Evolutionary conservation across 1,140 invertebrate species (phyloP), one percentile per base, ranked within the genome.

Genomic region (Carcinoscorpius rotundicauda): DNA sequence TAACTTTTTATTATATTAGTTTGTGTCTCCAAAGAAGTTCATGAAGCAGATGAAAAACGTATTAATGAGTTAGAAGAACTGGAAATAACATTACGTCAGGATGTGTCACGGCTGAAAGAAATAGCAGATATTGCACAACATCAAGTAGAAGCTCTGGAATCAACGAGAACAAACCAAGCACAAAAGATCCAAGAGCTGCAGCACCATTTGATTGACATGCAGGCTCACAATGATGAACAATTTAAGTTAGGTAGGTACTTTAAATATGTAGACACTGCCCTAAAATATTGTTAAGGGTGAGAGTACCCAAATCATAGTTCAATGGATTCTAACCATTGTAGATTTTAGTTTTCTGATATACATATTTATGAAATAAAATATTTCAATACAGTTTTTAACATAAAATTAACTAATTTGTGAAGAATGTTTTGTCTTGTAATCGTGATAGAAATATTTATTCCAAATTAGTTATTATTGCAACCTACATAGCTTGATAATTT

Each of bases 81-180:
- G 5, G 48, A 57, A 57, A 6, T 57, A 29, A 57, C n/a, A 57
- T 57, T 57, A 29, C 56, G 48, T 5, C 5, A 11, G 1, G 56
- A 57, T 11, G 9, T 57, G 3, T 6, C 56, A 57, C n/a, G 48
- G 48, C 8, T 57, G 9, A 57, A 57, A 57, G 56, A 57, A 57
- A 57, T 57, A 57, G 56, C 56, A 57, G 56, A 57, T 8, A 29
- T 57, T 5, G 56, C 56, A 11, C 56, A 57, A 11, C 56, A 57
- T 10, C 56, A 57, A 9, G 3, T 57, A 10, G 48, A 57, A 57
- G n/a, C 56, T 11, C n/a, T 57, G 5, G 10, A 57, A 57, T 11
- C 4, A 57, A 11, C n/a, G 4, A 57, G 48, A 57, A 9, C 48
- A 5, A 11, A 10, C 5, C 56, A 57, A 57, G 9, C n/a, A 11